Evolutionary conservation across 2,888 invertebrate species (phyloP), one percentile per base, ranked within the genome.

Genomic region (Salpingus planirostris): DNA sequence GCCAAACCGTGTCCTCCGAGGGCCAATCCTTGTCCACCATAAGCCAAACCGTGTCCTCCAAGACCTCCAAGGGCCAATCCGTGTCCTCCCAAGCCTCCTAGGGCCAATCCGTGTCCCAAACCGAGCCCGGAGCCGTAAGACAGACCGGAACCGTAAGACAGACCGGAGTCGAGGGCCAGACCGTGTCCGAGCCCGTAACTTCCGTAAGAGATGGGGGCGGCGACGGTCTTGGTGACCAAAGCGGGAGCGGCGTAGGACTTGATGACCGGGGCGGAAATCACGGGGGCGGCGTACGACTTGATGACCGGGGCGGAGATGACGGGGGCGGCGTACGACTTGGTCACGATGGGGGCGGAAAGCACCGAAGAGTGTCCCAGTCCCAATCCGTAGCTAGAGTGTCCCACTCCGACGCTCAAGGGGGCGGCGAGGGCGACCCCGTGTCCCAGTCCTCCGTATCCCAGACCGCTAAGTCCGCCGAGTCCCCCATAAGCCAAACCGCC

Each of bases 381-480:
- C 13, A 13, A 13, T 30, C 21, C 13, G 18, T 11, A 21, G 31
- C 18, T 18, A 12, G 33, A 28, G 24, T 40, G 38, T 21, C 46
- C 43, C 21, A 40, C n/a, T n/a, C n/a, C n/a, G n/a, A n/a, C 21
- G 24, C 38, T 40, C 29, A 46, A 31, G 8, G 47, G 46, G 15
- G 43, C 41, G 7, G 43, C 37, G 24, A 29, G 11, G 13, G 29
- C 29, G 15, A 38, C 24, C 3, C 31, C 25, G 21, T 40, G 33
- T 3, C 44, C 42, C 7, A 31, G 25, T 22, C 39, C 12, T 2
- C 31, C 44, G 25, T 49, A 44, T 21, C 52, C 52, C 11, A 49
- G 36, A n/a, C 48, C 54, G 2, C 46, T 29, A 22, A 50, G 32
- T 3, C 52, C 53, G n/a, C n/a, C n/a, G n/a, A n/a, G n/a, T n/a